A percentile compares a stretch with the other conserved stretches of the same genome.
These are phyloP conservation scores for Archocentrus centrarchus DNA, from an alignment of 2,113 vertebrate species.

Conservation along the genomic window DNA sequence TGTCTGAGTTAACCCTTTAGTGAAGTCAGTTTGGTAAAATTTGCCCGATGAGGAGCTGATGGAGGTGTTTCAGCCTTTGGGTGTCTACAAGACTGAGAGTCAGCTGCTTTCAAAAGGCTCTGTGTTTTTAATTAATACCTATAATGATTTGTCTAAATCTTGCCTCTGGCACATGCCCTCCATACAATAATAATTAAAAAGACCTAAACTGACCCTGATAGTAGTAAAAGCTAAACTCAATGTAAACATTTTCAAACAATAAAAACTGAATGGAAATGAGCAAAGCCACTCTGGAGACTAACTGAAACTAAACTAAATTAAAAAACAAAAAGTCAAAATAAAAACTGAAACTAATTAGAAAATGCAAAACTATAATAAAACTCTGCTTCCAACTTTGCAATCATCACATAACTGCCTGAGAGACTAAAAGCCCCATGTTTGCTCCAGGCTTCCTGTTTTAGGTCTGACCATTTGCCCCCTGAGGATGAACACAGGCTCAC, in stretches of 20 bases:
- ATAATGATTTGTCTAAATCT: neutral
- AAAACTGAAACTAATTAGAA: neutral
- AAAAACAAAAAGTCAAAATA: neutral
- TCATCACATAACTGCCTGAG: neutral
- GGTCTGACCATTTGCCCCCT: neutral
- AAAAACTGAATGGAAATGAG: neutral
- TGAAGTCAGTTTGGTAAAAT: constrained; percentile 13
- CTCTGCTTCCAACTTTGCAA: neutral
- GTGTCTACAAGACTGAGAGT: neutral
- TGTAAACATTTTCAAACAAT: neutral
- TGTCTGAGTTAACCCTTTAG: neutral
- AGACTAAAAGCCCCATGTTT: neutral
- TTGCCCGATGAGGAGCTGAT: neutral
- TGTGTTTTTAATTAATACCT: neutral
- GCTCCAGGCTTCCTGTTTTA: neutral
- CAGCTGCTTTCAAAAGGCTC: neutral
- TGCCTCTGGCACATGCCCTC: neutral
- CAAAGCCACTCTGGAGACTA: neutral
- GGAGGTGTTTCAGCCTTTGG: neutral
- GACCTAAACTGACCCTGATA: neutral
- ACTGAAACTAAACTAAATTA: neutral
- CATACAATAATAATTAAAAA: neutral
- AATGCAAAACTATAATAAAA: neutral
- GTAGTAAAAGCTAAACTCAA: neutral
- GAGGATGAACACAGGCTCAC: constrained; percentile 16